Base-by-base conservation (phyloP, 2,797 vertebrate genomes). In the Glyptemys insculpta region DNA sequence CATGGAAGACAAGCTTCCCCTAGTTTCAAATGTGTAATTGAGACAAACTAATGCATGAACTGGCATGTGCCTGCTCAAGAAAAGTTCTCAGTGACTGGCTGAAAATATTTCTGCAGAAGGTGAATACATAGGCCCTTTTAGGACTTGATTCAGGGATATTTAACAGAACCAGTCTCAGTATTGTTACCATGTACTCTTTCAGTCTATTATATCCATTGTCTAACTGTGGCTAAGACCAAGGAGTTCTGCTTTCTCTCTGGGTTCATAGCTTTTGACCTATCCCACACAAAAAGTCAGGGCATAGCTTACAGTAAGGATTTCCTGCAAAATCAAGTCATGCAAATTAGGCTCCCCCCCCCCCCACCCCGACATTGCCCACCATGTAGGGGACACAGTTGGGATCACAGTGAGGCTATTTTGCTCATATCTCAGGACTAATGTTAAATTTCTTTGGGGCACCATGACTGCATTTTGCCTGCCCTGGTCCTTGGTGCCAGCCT, bases 291-390 rank as follows among this genome's bases (percentile, higher is more conserved):
- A 93, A 79, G 44, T 87, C 79, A 86, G n/a, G 47, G 49, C 57
- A 90, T 54, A 62, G 90, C 90, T 91, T 93, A 96, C 96, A 96
- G 89, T 89, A 85, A 21, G 65, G 86, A 92, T 97, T 97, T 95
- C 87, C 95, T 76, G 96, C 79, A 96, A 54, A 97, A 89, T 6
- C 34, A 85, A 90, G 65, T 90, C 95, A 65, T 79, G 93, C 94
- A 87, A 85, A 83, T 34, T 29, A 88, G 76, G 49, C 68, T 15
- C 2, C 14, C 14, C 14, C 47, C 47, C 10, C 44, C 44, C 44
- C 44, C 47, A 8, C 49, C 50, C 50, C 2, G 50, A 94, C 90
- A 88, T 95, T 96, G 87, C 91, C 89, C 92, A 96, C 86, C 93
- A 3, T 81, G 59, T 85, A 93, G 93, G 94, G 86, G 80, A 82